Evolutionary conservation across 1,140 invertebrate species (phyloP).

Genomic region (Andricus grossulariae): DNA sequence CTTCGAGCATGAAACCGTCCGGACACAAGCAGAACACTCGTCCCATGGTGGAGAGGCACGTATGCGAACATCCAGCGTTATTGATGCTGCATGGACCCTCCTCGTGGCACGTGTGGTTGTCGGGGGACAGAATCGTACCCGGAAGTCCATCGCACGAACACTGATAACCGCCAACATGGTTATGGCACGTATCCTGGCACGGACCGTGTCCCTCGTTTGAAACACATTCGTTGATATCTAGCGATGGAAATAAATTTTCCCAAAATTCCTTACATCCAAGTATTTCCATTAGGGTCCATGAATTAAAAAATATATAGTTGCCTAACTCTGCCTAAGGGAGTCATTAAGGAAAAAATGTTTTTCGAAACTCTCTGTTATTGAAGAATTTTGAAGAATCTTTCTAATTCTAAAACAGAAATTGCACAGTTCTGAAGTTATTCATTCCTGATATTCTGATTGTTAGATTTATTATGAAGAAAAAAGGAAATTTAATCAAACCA

Average conservation of each 20-base stretch:
- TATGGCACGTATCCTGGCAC: slow-evolving; percentile 82
- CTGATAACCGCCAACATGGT: slow-evolving; percentile 79
- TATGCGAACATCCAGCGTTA: slow-evolving; percentile 79
- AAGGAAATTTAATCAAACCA: not conserved
- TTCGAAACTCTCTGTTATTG: not conserved
- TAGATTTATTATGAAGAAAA: not conserved
- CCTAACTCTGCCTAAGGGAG: not conserved
- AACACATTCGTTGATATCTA: slow-evolving; percentile 81
- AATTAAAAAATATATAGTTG: slow-evolving; percentile 2
- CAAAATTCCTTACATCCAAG: slow-evolving; percentile 7
- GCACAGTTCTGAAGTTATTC: not conserved
- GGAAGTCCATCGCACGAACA: slow-evolving; percentile 79
- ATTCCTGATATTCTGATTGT: slow-evolving; percentile 4
- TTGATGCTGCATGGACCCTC: slow-evolving; percentile 79
- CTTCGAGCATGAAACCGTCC: slow-evolving; percentile 77
- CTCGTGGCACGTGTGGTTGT: slow-evolving; percentile 78
- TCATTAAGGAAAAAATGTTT: slow-evolving; percentile 4
- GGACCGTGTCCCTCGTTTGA: slow-evolving; percentile 81
- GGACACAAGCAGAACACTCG: slow-evolving; percentile 82
- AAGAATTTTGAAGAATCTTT: slow-evolving; percentile 24
- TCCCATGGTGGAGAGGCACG: slow-evolving; percentile 80
- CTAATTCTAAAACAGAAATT: slow-evolving; percentile 26
- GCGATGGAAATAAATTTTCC: slow-evolving; percentile 39
- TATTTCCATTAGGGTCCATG: not conserved
- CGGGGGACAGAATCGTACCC: slow-evolving; percentile 77